These are phyloP conservation scores for Macrocentrus cingulum DNA, from an alignment of 1,140 invertebrate species.

Conservation along the genomic window DNA sequence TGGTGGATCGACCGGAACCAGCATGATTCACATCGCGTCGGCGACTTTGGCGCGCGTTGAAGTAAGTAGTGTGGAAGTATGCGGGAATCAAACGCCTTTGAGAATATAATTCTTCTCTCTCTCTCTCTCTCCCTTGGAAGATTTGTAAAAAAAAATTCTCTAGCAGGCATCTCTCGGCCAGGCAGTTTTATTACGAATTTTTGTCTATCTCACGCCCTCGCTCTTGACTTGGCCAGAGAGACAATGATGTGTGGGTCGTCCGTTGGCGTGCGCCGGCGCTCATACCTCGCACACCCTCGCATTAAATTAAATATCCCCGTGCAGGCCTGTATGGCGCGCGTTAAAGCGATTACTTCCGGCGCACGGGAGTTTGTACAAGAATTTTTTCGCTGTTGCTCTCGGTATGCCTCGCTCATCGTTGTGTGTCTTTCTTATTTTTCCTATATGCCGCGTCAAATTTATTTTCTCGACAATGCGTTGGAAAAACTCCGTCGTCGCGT, in stretches of 20 bases:
- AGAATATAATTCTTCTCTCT: background rate
- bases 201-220: conserved; percentile 28
- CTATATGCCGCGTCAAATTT: no score
- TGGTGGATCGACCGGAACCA: conserved; percentile 55
- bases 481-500: conserved; percentile 19
- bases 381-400: background rate
- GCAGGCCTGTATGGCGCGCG: conserved; percentile 45
- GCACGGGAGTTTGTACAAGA: conserved; percentile 10
- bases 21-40: conserved; percentile 53
- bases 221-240: conserved; percentile 26
- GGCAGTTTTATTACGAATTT: conserved; percentile 27
- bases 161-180: conserved; percentile 16
- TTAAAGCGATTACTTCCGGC: conserved; percentile 53
- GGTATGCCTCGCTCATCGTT: background rate
- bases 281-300: conserved; percentile 28
- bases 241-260: conserved; percentile 47
- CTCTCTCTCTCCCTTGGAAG: background rate
- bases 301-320: conserved; percentile 33
- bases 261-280: conserved; percentile 35
- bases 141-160: conserved; percentile 10
- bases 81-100: conserved; percentile 11
- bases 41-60: conserved; percentile 21
- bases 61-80: background rate
- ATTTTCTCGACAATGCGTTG: background rate
- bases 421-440: conserved; percentile 4